Base-by-base conservation (phyloP, 1,140 invertebrate species). In the Drosophila tsacasi region DNA sequence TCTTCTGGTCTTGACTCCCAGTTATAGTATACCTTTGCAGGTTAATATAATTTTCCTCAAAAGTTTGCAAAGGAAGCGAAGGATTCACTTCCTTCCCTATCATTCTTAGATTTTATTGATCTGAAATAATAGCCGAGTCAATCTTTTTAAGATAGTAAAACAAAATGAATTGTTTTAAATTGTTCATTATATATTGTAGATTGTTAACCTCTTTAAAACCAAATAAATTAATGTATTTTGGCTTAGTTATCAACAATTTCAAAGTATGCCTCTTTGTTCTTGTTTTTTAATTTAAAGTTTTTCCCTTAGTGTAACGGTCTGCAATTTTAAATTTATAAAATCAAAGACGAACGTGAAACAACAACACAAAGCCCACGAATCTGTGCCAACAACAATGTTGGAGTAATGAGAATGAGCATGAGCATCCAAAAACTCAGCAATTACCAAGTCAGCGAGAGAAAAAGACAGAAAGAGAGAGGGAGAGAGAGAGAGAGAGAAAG, bases 331-430 rank as follows among this genome's bases (percentile, higher is more conserved):
- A 65, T 65, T 65, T 39, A 65, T 19, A 65, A 65, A 65, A 65
- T 65, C 63, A 42, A 65, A 65, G 58, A 25, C 37, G 55, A 60
- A 27, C 62, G 21, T 62, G 21, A 64, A 63, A 66, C 58, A 71
- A 61, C 27, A 52, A 63, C 49, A 72, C 68, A 25, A 65, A 42
- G 63, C 49, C 35, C 44, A 73, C 61, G 59, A 83, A 84, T 72
- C 76, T 84, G 66, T 82, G 79, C 79, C 79, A 82, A 32, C 61
- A 65, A 58, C 52, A 81, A 76, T 76, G 65, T 76, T 69, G 50
- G 44, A 50, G 73, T 60, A 76, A 76, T 81, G 79, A 67, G 71
- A 59, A 62, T 62, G 40, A 76, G 61, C 55, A 55, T 57, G 63
- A 75, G 62, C 37, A 64, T 57, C 65, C 39, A 60, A 62, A 68